phyloP scores from a whole-genome alignment of 2,113 vertebrate genomes.

The Pelmatolapia mariae region DNA sequence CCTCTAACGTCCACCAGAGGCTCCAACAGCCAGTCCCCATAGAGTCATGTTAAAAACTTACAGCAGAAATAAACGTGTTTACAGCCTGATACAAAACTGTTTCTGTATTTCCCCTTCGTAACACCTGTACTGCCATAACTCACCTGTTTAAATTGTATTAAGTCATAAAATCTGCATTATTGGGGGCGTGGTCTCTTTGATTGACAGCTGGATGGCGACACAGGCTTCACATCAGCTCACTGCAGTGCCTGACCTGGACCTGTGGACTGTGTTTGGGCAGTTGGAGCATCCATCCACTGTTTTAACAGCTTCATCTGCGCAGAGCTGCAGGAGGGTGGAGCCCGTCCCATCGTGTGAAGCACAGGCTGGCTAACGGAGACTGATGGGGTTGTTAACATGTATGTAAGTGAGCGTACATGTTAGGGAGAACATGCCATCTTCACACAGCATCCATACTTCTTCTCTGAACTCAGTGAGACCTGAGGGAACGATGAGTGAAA shows the following conservation, averaged over 20 bases:
- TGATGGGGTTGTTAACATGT: not conserved
- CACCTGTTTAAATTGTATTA: rapidly evolving
- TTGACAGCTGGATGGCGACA: not conserved
- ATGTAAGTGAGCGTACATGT: not conserved
- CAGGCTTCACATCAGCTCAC: not conserved
- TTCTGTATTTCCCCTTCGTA: not conserved
- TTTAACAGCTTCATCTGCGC: not conserved
- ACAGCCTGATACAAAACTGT: not conserved
- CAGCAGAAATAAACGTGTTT: not conserved
- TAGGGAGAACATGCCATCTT: not conserved
- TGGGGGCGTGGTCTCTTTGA: not conserved
- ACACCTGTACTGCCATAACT: not conserved
- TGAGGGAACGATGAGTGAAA: rapidly evolving
- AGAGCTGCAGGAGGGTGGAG: not conserved
- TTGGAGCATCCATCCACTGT: not conserved
- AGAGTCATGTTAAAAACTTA: rapidly evolving
- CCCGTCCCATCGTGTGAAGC: not conserved
- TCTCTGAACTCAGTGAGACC: not conserved
- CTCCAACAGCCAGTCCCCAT: rapidly evolving
- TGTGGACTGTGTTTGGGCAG: not conserved
- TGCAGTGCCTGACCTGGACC: not conserved
- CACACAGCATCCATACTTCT: not conserved
- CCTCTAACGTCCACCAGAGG: not conserved
- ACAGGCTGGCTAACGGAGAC: not conserved
- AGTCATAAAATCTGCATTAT: rapidly evolving